Evolutionary conservation across 2,888 invertebrate genomes (phyloP).

Genomic region (Antitype chi): DNA sequence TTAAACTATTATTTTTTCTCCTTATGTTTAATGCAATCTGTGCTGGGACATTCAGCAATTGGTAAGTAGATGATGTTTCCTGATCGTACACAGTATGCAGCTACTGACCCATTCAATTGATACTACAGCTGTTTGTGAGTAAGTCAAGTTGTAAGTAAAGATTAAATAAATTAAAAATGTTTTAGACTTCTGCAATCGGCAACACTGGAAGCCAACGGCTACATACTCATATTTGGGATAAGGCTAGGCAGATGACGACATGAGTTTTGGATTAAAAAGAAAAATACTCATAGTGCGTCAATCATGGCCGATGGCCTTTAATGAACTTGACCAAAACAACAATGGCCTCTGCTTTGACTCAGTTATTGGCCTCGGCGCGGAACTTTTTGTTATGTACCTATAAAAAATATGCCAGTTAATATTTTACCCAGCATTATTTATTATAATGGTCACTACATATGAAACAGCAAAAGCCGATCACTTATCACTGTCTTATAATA

Average conservation of each 20-base stretch:
- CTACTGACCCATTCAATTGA: no score
- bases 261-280: not conserved
- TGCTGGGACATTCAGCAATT: no score
- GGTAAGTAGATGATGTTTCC: no score
- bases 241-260: not conserved
- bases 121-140: no score
- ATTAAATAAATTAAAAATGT: not conserved
- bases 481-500: not conserved
- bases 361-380: conserved; percentile 26
- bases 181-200: not conserved
- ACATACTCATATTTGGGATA: not conserved
- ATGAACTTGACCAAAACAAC: conserved; percentile 16
- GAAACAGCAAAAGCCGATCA: not conserved
- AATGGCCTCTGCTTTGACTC: conserved; percentile 10
- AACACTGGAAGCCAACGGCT: not conserved
- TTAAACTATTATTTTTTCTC: no score
- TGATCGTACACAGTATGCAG: no score
- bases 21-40: no score
- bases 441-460: not conserved
- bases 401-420: conserved; percentile 24
- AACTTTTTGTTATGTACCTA: conserved; percentile 22
- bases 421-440: not conserved
- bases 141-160: no score
- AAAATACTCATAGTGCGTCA: not conserved
- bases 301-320: not conserved